Evolutionary conservation across 2,797 vertebrate species (phyloP).

Genomic region (Gambelia wislizenii): DNA sequence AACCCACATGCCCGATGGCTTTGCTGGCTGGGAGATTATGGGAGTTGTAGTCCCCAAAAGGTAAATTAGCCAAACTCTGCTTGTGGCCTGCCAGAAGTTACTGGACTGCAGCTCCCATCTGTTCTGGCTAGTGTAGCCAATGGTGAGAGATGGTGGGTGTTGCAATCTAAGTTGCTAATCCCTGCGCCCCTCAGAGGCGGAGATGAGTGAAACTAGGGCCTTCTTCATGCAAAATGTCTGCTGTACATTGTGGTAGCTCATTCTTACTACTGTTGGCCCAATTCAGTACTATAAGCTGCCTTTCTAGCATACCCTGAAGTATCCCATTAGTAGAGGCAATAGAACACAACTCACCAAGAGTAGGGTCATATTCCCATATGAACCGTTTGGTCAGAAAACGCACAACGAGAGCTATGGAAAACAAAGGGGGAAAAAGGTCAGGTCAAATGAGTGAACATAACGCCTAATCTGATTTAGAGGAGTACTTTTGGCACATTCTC

Average conservation of each 20-base stretch:
- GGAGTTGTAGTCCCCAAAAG: too few species aligned
- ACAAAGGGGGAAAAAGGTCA: constrained; percentile 56
- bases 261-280: too few species aligned
- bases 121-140: not conserved
- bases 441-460: constrained; percentile 31
- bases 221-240: not conserved
- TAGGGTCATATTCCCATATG: constrained; percentile 99
- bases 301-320: not conserved
- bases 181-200: not conserved
- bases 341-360: constrained; percentile 86
- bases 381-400: constrained; percentile 96
- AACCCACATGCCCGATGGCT: too few species aligned
- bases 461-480: not conserved
- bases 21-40: too few species aligned
- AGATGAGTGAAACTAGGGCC: not conserved
- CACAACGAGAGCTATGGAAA: constrained; percentile 90
- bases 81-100: not conserved
- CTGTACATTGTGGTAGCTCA: not conserved
- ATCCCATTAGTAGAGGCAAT: fast-evolving
- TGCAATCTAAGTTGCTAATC: not conserved
- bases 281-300: not conserved
- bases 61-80: too few species aligned
- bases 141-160: not conserved
- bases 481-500: not conserved
- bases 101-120: not conserved